Evolutionary conservation across 2,888 invertebrate genomes (phyloP).

Genomic region (Leucophenga maculata): DNA sequence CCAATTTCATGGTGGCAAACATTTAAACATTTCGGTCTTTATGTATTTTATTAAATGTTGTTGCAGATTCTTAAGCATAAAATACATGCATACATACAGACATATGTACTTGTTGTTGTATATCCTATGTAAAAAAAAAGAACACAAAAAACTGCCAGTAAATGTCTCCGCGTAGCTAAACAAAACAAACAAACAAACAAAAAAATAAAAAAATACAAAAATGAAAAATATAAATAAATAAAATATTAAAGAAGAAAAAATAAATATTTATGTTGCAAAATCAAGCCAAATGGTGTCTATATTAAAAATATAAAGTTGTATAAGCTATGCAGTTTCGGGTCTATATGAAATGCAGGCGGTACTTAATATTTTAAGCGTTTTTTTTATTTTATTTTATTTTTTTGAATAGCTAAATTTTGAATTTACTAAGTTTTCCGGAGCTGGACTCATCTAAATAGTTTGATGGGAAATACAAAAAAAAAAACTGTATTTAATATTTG

Average conservation of each 20-base stretch:
- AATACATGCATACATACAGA: conserved; percentile 16
- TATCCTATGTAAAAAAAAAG: not conserved
- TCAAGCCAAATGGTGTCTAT: no score
- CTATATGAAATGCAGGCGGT: no score
- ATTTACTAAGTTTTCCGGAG: conserved; percentile 11
- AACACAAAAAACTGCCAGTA: conserved; percentile 57
- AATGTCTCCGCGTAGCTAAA: conserved; percentile 56
- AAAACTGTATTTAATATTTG: no score
- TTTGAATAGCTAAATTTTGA: not conserved
- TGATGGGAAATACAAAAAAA: no score
- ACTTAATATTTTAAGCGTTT: no score
- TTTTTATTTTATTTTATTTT: no score
- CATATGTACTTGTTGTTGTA: no score
- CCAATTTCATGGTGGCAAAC: conserved; percentile 42
- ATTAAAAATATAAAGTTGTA: not conserved
- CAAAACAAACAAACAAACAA: conserved; percentile 27
- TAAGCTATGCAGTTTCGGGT: no score
- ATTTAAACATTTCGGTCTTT: conserved; percentile 34
- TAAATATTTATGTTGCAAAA: no score
- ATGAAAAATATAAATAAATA: conserved; percentile 22
- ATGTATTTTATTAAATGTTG: conserved; percentile 33
- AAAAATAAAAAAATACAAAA: conserved; percentile 19
- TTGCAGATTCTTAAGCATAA: conserved; percentile 27
- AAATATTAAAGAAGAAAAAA: not conserved
- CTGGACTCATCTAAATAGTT: no score